These are phyloP conservation scores for Acanthurus lineatus DNA, from an alignment of 2,797 vertebrate species.

Conservation along the genomic window DNA sequence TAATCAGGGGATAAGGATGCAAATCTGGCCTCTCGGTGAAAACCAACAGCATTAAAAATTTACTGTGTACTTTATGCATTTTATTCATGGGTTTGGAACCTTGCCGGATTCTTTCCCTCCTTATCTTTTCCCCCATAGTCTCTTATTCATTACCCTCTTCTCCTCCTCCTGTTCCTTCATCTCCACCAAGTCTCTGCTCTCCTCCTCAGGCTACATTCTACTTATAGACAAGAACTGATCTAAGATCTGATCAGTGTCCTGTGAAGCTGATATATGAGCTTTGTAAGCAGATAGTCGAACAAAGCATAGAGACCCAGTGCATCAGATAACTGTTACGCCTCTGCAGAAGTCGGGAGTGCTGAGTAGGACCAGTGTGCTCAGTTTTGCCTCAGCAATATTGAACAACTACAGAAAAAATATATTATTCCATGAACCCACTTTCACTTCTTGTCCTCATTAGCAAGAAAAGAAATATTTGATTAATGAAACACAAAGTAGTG, in stretches of 20 bases:
- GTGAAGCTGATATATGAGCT: conserved; percentile 65
- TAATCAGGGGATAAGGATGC: conserved; percentile 76
- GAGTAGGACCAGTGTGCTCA: conserved; percentile 7
- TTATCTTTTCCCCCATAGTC: conserved; percentile 27
- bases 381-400: neutral
- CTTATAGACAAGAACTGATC: conserved; percentile 36
- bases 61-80: conserved; percentile 69
- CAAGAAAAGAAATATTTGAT: neutral
- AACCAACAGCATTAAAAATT: conserved; percentile 75
- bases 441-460: conserved; percentile 9
- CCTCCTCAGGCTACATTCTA: conserved; percentile 57
- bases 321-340: conserved; percentile 44
- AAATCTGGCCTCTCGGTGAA: conserved; percentile 73
- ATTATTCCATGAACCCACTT: neutral
- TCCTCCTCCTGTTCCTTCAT: conserved; percentile 16
- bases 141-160: conserved; percentile 37
- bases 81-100: conserved; percentile 68
- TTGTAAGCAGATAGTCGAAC: conserved; percentile 58
- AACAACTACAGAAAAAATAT: neutral
- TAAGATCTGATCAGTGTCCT: conserved; percentile 62
- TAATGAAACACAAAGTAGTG: neutral
- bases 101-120: conserved; percentile 48
- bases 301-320: conserved; percentile 35
- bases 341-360: conserved; percentile 22
- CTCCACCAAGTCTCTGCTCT: conserved; percentile 30